Conservation (phyloP, 2,888 invertebrate species). For the Fissipunctia ypsillon region DNA sequence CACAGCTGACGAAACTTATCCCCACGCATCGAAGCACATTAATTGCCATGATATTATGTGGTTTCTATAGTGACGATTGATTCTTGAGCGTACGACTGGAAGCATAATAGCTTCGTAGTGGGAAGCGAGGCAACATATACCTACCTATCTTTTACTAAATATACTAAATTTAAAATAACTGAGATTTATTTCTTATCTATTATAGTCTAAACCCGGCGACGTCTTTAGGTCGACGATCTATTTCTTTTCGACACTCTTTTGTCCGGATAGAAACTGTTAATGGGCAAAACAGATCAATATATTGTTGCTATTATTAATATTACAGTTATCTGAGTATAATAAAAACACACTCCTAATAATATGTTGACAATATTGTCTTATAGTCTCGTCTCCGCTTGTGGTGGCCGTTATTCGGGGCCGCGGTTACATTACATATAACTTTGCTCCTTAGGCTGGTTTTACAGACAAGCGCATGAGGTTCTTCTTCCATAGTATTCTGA, state of each 20-base stretch:
- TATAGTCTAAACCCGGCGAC: background rate
- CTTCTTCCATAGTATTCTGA: background rate
- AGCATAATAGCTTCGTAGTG: background rate
- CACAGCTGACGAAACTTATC: background rate
- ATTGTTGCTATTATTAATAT: conserved; percentile 22
- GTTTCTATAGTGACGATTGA: background rate
- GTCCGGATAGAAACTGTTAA: too few species aligned
- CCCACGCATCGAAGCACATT: background rate
- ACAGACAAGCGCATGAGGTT: conserved; percentile 18
- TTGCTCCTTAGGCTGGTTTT: conserved; percentile 58
- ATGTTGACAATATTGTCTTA: conserved; percentile 21
- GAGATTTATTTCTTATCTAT: background rate
- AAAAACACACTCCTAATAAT: conserved; percentile 8
- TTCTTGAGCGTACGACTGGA: background rate
- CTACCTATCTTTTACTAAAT: background rate
- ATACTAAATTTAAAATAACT: background rate
- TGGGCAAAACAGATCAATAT: background rate
- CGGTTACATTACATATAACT: conserved; percentile 82
- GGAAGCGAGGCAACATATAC: background rate
- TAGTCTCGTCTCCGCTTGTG: conserved; percentile 38
- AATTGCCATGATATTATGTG: background rate
- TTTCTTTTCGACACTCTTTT: background rate
- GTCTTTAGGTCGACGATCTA: background rate
- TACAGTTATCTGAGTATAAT: background rate
- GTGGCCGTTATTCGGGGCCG: conserved; percentile 66